phyloP scores from a whole-genome alignment of 2,888 invertebrate species.

The Drosophila silvestris region DNA sequence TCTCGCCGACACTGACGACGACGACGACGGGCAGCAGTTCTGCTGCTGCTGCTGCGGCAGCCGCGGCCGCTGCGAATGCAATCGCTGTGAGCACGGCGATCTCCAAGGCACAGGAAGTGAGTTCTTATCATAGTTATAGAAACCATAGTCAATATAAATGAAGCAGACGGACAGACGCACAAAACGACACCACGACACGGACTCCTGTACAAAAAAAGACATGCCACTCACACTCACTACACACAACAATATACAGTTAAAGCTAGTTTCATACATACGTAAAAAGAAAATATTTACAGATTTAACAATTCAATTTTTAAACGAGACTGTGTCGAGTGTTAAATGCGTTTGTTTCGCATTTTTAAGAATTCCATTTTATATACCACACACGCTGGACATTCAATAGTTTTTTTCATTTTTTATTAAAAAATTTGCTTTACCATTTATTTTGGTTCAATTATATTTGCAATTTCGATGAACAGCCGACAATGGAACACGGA shows the following conservation, averaged over 20 bases:
- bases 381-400: conserved; percentile 41
- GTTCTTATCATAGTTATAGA: conserved; percentile 85
- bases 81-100: conserved; percentile 85
- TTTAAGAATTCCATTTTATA: conserved; percentile 73
- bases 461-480: conserved; percentile 75
- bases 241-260: conserved; percentile 5
- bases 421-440: conserved; percentile 29
- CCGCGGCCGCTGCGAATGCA: conserved; percentile 77
- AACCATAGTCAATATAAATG: conserved; percentile 84
- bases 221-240: conserved; percentile 25
- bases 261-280: conserved; percentile 17
- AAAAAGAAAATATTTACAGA: conserved; percentile 29
- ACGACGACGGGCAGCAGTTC: conserved; percentile 58
- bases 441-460: conserved; percentile 56
- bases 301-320: conserved; percentile 7
- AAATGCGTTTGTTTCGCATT: conserved; percentile 66
- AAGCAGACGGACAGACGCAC: conserved; percentile 46
- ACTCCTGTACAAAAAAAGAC: conserved; percentile 72
- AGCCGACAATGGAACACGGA: conserved; percentile 59
- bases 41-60: conserved; percentile 31
- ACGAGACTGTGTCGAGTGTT: conserved; percentile 62
- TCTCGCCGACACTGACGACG: conserved; percentile 63
- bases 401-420: conserved; percentile 39
- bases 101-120: conserved; percentile 85
- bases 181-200: conserved; percentile 30